phyloP scores from a whole-genome alignment of 2,113 vertebrate species.

The Muntiacus muntjak region DNA sequence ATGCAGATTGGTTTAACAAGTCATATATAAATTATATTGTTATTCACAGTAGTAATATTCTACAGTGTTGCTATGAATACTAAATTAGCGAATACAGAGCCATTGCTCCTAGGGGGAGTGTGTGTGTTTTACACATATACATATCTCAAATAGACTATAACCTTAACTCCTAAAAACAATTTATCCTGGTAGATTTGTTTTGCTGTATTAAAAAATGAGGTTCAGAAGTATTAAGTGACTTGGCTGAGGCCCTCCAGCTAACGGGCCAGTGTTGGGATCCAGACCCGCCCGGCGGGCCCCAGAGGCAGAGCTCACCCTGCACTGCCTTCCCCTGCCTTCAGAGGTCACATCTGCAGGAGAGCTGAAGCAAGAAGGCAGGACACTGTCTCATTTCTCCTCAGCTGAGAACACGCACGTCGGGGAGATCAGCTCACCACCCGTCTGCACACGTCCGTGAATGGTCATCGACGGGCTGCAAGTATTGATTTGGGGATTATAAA shows the following conservation, averaged over 20 bases:
- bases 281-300: not conserved
- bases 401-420: not conserved
- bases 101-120: not conserved
- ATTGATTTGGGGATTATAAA: not conserved
- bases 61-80: not conserved
- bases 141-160: not conserved
- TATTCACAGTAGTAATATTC: not conserved
- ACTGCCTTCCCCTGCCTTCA: not conserved
- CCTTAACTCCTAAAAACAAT: not conserved
- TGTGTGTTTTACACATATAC: not conserved
- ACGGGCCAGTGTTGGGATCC: not conserved
- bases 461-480: not conserved
- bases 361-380: not conserved
- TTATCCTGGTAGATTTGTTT: not conserved
- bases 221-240: not conserved
- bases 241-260: not conserved
- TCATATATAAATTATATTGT: not conserved
- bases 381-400: not conserved
- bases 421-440: not conserved
- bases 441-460: not conserved
- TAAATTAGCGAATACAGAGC: not conserved
- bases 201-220: not conserved
- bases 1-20: not conserved
- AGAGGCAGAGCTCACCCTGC: not conserved
- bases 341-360: not conserved